Base-by-base conservation (phyloP, 2,797 vertebrate genomes). In the Furcifer pardalis region DNA sequence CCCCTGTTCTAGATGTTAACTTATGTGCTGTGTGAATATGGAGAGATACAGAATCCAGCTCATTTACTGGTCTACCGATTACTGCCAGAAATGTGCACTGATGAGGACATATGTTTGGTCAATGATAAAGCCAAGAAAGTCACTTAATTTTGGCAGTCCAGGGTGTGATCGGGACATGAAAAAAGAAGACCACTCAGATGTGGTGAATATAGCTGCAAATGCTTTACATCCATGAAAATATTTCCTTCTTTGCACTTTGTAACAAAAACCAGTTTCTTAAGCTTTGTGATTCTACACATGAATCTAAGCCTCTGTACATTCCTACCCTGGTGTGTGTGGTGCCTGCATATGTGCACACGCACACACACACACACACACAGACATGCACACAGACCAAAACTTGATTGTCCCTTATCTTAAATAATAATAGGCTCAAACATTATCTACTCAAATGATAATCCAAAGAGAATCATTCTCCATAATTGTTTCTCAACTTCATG, bases 401-500 rank as follows among this genome's bases (percentile, higher is more conserved):
- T 82, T 89, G 37, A 85, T 83, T 88, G 85, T 83, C 90, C 72
- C 9, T 56, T 84, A 59, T 87, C 71, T 76, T 81, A n/a, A 2
- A 75, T 89, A 93, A 74, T 90, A 93, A 91, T 87, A 84, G 87
- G 49, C 87, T 90, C 65, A 56, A 84, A 90, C 85, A 35, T 82
- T n/a, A 65, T 69, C 63, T 90, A 69, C 89, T 89, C 87, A 76
- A 9, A 79, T 87, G 86, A 85, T 91, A 93, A 95, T 91, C 86
- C 87, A 83, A 74, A 84, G 84, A 92, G 87, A 94, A 91, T 84
- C 92, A 90, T 84, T 91, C 89, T 87, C 91, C 52, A 85, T 91
- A 94, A 94, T 93, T 92, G 91, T 86, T 89, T 91, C 92, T 90
- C 91, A 91, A 91, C 86, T 91, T 91, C 90, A 90, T 42, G 86